phyloP scores from a whole-genome alignment of 2,113 vertebrate species.

The Micronisus gabar region DNA sequence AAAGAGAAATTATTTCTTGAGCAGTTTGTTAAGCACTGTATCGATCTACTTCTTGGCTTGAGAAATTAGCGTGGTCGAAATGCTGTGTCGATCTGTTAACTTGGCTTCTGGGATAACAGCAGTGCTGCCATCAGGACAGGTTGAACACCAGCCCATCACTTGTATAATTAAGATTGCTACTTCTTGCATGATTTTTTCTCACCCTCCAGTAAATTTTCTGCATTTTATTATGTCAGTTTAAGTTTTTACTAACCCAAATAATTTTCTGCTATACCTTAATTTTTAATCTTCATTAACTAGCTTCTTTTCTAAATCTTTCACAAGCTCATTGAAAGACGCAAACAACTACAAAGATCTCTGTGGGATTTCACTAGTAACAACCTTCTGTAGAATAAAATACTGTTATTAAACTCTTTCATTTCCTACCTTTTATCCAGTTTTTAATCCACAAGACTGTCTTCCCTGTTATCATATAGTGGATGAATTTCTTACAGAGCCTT shows the following conservation, averaged over 20 bases:
- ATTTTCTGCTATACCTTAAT: not conserved
- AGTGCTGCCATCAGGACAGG: not conserved
- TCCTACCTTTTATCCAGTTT: not conserved
- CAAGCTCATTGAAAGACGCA: not conserved
- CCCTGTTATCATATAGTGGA: not conserved
- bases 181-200: not conserved
- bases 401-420: not conserved
- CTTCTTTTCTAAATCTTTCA: not conserved
- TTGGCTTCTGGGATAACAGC: not conserved
- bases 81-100: not conserved
- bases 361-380: not conserved
- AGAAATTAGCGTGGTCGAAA: not conserved
- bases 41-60: not conserved
- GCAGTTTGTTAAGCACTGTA: not conserved
- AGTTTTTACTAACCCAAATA: not conserved
- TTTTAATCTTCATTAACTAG: not conserved
- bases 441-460: not conserved
- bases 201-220: not conserved
- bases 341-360: not conserved
- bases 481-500: not conserved
- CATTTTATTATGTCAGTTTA: not conserved
- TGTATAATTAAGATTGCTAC: not conserved
- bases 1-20: not conserved
- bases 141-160: not conserved
- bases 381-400: not conserved